These are phyloP conservation scores for Ophion costatus DNA, from an alignment of 2,888 invertebrate species.

Conservation along the genomic window DNA sequence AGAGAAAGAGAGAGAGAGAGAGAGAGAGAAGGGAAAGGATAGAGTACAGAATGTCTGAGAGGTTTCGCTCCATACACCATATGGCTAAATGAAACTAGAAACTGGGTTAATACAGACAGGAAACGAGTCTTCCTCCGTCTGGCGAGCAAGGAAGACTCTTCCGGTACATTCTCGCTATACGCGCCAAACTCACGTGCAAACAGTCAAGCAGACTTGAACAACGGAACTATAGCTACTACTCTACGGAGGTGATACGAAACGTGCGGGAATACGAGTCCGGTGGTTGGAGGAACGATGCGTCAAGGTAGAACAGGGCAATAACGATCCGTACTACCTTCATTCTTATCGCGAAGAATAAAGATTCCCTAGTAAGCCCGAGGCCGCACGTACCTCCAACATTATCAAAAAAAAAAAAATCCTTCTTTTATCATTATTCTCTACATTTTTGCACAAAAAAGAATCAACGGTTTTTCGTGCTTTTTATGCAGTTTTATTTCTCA, in stretches of 20 bases:
- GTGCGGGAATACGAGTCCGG: slow-evolving; percentile 7
- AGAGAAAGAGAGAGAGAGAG: neutral
- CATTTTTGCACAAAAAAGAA: no score
- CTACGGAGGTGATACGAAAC: slow-evolving; percentile 9
- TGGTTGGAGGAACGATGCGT: slow-evolving; percentile 45
- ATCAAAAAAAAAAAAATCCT: no score
- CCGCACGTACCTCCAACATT: neutral
- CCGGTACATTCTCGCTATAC: slow-evolving; percentile 17
- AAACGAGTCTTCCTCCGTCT: slow-evolving; percentile 36
- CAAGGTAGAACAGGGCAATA: slow-evolving; percentile 4
- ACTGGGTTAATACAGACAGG: slow-evolving; percentile 23
- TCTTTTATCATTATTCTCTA: no score
- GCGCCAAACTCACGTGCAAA: slow-evolving; percentile 23
- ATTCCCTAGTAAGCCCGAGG: neutral
- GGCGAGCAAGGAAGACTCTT: slow-evolving; percentile 19
- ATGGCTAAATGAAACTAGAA: slow-evolving; percentile 20
- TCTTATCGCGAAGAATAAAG: neutral
- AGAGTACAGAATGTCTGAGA: neutral
- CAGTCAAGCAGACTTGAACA: slow-evolving; percentile 31
- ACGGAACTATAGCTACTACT: neutral
- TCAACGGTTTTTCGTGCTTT: no score
- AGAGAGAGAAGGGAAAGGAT: neutral
- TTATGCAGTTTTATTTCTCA: no score
- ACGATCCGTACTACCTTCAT: neutral
- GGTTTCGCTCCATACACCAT: slow-evolving; percentile 15